These are phyloP conservation scores for Gymnocheta viridis DNA, from an alignment of 2,888 invertebrate species.

Conservation along the genomic window DNA sequence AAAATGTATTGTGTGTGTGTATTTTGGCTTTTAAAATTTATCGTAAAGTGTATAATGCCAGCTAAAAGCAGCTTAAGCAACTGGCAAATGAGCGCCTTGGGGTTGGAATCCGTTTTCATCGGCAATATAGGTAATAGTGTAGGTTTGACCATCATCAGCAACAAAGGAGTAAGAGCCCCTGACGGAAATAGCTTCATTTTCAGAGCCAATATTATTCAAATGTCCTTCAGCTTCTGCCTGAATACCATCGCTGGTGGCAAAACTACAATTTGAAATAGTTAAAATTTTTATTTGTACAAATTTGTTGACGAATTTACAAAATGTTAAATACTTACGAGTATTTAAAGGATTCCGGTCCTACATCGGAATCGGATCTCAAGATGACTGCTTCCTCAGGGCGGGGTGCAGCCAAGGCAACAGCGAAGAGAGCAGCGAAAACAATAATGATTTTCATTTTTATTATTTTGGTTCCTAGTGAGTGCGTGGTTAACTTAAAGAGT, in stretches of 20 bases:
- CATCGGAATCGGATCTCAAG: slow-evolving; percentile 83
- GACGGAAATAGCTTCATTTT: slow-evolving; percentile 83
- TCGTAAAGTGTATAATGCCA: slow-evolving; percentile 23
- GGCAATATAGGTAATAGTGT: slow-evolving; percentile 83
- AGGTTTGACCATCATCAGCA: slow-evolving; percentile 83
- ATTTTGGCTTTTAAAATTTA: neutral
- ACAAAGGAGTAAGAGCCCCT: slow-evolving; percentile 83
- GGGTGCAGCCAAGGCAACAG: slow-evolving; percentile 75
- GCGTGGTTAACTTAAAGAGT: slow-evolving; percentile 68
- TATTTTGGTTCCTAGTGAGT: slow-evolving; percentile 31
- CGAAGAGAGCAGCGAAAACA: slow-evolving; percentile 77
- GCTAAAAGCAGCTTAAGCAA: slow-evolving; percentile 69
- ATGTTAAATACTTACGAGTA: slow-evolving; percentile 84
- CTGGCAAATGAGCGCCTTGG: slow-evolving; percentile 82
- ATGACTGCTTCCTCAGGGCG: slow-evolving; percentile 83
- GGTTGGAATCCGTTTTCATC: slow-evolving; percentile 81
- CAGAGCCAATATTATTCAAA: slow-evolving; percentile 83
- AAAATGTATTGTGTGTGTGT: neutral
- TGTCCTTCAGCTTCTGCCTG: slow-evolving; percentile 83
- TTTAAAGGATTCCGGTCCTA: slow-evolving; percentile 84
- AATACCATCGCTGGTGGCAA: slow-evolving; percentile 83
- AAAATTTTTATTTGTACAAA: neutral
- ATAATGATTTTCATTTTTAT: slow-evolving; percentile 79
- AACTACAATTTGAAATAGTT: slow-evolving; percentile 78
- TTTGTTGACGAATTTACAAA: neutral